Base-by-base conservation (phyloP, 2,113 vertebrate genomes). In the Phyllopteryx taeniolatus region DNA sequence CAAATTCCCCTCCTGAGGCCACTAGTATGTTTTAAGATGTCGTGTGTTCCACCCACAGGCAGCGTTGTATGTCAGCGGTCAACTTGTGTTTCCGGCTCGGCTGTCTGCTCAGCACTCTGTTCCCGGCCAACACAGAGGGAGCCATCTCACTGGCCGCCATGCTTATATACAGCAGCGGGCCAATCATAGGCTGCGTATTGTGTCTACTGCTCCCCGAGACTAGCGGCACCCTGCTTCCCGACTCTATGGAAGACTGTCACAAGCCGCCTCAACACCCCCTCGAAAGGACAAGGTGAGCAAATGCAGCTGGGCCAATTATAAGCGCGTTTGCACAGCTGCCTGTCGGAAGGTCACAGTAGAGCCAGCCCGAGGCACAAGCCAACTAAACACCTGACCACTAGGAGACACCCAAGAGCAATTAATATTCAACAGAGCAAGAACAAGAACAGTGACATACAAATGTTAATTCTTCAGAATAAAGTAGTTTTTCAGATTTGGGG, bases 151-250 rank as follows among this genome's bases (percentile, higher is more conserved):
- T 92, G 75, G 88, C 81, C 1, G 90, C 90, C 51, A 92, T 93
- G 92, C 57, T 88, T 0, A 69, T 86, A 56, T 93, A 91, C 80
- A 90, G 89, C 82, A 81, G 88, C 17, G 91, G 90, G 2, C 91
- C 91, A 2, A 87, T 93, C 49, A 0, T 91, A 1, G 89, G 92
- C 39, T 86, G 86, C 31, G 79, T 66, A 0, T 75, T 93, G 46
- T 91, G 91, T 42, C 79, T 88, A 59, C 60, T 93, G 68, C 86
- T 93, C 20, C 91, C 91, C 0, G 91, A 93, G 79, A 93, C 92
- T 49, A 90, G 90, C 5, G 79, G 86, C 27, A 17, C 71, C 13
- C 82, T 85, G 0, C 91, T 93, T 5, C 92, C 92, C 0, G 91
- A 93, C 46, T 84, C 90, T 0, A 47, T 92, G 56, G 78, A 85